A percentile compares a stretch with the other conserved stretches of the same genome.
Evolutionary conservation across 2,888 invertebrate genomes (phyloP).

Genomic region (Drosophila anomalipes): DNA sequence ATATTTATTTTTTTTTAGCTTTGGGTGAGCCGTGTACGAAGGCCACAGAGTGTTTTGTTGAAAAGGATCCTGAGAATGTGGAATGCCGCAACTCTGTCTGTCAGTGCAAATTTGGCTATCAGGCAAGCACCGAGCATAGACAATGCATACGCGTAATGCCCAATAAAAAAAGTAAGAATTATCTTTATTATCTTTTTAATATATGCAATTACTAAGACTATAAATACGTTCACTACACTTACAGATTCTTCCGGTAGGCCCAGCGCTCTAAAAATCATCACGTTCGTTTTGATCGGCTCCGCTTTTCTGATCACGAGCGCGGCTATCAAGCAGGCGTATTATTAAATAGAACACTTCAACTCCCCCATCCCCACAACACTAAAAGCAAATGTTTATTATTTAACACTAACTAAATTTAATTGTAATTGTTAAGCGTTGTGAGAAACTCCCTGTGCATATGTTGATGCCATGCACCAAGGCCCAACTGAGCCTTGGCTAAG

Average conservation of each 20-base stretch:
- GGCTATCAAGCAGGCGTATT: slow-evolving; percentile 84
- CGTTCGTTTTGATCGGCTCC: slow-evolving; percentile 84
- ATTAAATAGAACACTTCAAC: slow-evolving; percentile 42
- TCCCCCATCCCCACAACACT: neutral
- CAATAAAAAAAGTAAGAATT: slow-evolving; percentile 82
- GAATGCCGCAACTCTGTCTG: slow-evolving; percentile 85
- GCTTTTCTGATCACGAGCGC: slow-evolving; percentile 85
- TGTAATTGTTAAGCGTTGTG: slow-evolving; percentile 51
- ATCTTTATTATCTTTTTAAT: no score
- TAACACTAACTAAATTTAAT: slow-evolving; percentile 20
- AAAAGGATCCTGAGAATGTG: slow-evolving; percentile 81
- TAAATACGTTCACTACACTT: slow-evolving; percentile 22
- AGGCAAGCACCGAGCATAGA: slow-evolving; percentile 69
- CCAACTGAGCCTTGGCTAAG: slow-evolving; percentile 14
- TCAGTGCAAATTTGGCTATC: slow-evolving; percentile 83
- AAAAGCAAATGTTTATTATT: slow-evolving; percentile 22
- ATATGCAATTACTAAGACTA: neutral
- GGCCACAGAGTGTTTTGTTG: slow-evolving; percentile 82
- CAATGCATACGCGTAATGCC: slow-evolving; percentile 81
- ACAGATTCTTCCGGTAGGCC: slow-evolving; percentile 85
- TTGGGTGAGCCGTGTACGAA: slow-evolving; percentile 79
- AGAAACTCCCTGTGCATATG: slow-evolving; percentile 54
- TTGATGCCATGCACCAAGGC: slow-evolving; percentile 28
- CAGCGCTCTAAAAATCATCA: slow-evolving; percentile 85
- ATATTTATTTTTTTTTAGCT: slow-evolving; percentile 47